phyloP scores from a whole-genome alignment of 2,113 vertebrate genomes.

The Gallinago media region DNA sequence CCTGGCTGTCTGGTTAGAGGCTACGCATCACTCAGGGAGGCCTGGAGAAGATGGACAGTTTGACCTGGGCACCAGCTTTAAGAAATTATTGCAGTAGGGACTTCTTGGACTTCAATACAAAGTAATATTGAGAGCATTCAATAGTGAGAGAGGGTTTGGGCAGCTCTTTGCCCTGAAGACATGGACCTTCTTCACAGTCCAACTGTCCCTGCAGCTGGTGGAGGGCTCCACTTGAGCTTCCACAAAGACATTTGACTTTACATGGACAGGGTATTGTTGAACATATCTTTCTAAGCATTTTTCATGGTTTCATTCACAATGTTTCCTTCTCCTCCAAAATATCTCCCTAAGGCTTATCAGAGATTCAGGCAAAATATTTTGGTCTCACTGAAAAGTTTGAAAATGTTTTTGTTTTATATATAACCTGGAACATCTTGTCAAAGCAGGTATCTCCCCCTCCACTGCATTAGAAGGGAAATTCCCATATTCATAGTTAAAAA shows the following conservation, averaged over 20 bases:
- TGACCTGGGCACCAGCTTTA: not conserved
- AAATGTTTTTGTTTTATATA: not conserved
- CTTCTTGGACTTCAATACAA: not conserved
- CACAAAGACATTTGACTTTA: not conserved
- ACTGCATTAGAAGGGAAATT: not conserved
- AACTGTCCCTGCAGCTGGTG: rapidly evolving
- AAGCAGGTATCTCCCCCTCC: not conserved
- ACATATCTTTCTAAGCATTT: not conserved
- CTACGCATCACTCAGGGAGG: not conserved
- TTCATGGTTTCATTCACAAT: not conserved
- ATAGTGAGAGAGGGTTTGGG: not conserved
- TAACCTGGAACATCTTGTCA: not conserved
- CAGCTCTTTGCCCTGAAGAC: not conserved
- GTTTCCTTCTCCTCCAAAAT: not conserved
- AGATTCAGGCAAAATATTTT: not conserved
- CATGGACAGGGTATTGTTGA: not conserved
- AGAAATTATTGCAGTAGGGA: not conserved
- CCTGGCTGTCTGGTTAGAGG: not conserved
- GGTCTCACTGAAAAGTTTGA: not conserved
- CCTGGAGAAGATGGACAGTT: not conserved
- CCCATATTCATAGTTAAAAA: not conserved
- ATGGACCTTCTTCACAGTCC: not conserved
- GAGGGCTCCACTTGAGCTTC: not conserved
- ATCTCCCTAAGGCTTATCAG: not conserved
- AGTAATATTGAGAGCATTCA: not conserved